Base-by-base conservation (phyloP, 1,140 invertebrate species). In the Cyclargus thomasi region DNA sequence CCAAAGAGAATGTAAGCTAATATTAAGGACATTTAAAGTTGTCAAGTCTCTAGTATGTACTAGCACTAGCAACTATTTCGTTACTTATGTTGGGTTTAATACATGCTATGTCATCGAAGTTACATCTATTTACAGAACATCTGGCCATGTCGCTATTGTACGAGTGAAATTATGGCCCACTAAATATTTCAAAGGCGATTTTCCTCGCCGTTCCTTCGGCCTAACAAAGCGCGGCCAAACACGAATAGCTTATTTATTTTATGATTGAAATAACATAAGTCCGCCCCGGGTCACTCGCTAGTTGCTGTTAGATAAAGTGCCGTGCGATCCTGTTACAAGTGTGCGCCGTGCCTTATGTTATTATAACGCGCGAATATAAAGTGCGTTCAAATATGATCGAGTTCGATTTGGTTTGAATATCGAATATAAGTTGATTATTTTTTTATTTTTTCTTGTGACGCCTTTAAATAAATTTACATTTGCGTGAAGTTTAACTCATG, bases 231-330 rank as follows among this genome's bases (percentile, higher is more conserved):
- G 39, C 39, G 39, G 39, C 39, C 39, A 47, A 47, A 47, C 39
- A 47, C 39, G 39, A 47, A 47, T 47, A 16, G 11, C 39, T 47
- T 47, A 47, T 47, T 47, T 47, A 47, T 47, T 47, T 47, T 47
- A 47, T 47, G 39, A 47, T 47, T 47, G 39, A 47, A 47, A 47
- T 47, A 47, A 47, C 39, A 47, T 47, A 47, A 47, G 39, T 47
- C 39, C 39, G 39, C 39, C 39, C 39, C 39, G 39, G 39, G 39
- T 47, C 39, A 47, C 6, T 47, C 39, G 39, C 39, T 47, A 47
- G 2, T 47, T 11, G 39, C 39, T 47, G 39, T 47, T 47, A 47
- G 10, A 47, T 47, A 47, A 47, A 47, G 39, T 47, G 39, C 39
- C 39, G 39, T 11, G 39, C 8, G 29, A 29, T 29, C 29, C 29